A percentile compares a stretch with the other conserved stretches of the same genome.
Conservation (phyloP, 2,888 invertebrate species). For the Ophion ventricosus region DNA sequence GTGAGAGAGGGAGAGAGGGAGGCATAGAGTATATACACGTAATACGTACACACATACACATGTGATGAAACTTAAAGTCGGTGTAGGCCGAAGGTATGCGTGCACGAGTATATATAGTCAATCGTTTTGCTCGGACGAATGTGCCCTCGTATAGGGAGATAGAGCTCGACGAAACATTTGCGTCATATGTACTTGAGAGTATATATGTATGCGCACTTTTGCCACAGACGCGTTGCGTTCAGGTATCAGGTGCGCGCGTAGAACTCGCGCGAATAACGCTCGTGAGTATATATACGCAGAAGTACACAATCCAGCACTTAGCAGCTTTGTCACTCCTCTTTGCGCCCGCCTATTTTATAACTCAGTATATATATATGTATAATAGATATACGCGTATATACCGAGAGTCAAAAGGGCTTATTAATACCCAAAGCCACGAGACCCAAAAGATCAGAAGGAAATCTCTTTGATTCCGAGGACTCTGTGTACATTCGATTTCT, state of each 20-base stretch:
- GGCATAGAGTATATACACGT: no score
- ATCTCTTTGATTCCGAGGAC: background rate
- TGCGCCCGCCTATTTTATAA: constrained; percentile 56
- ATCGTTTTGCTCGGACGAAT: constrained; percentile 61
- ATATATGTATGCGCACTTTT: background rate
- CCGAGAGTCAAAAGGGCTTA: constrained; percentile 12
- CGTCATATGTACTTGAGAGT: constrained; percentile 4
- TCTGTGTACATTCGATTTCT: background rate
- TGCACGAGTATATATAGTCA: background rate
- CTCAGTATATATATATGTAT: background rate
- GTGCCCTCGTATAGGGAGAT: background rate
- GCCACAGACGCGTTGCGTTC: background rate
- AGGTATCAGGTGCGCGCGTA: constrained; percentile 70
- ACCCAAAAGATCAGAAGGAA: background rate
- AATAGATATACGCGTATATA: background rate
- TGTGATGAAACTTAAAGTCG: constrained; percentile 8
- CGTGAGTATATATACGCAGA: constrained; percentile 31
- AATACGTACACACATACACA: background rate
- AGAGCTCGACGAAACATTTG: constrained; percentile 38
- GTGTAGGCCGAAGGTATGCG: constrained; percentile 47
- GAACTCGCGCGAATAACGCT: constrained; percentile 40
- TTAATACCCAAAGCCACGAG: background rate
- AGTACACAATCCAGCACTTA: constrained; percentile 77
- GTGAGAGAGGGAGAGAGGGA: no score
- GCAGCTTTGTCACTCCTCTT: constrained; percentile 68